A percentile compares a stretch with the other conserved stretches of the same genome.
These are phyloP conservation scores for Leptinotarsa tumamoca DNA, from an alignment of 2,888 invertebrate genomes.

Conservation along the genomic window DNA sequence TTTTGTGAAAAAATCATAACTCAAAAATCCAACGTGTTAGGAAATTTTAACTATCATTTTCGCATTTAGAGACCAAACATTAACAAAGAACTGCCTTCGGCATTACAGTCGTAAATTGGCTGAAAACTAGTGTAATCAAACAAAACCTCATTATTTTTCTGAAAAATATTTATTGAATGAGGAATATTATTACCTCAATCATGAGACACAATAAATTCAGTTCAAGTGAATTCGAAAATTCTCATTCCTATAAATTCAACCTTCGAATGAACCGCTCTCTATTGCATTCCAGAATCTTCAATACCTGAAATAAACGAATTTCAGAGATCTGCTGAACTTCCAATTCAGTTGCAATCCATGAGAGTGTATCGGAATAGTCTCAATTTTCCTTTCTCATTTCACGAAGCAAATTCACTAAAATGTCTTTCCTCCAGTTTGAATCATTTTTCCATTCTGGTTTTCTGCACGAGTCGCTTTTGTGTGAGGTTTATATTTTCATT, in stretches of 20 bases:
- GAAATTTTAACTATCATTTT: too few relatives aligned
- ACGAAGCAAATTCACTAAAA: conserved; percentile 8
- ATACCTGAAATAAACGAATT: conserved; percentile 6
- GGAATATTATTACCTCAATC: too few relatives aligned
- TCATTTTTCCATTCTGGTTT: conserved; percentile 9
- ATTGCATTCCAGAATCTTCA: background rate
- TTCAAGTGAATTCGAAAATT: background rate
- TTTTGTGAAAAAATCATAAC: too few relatives aligned
- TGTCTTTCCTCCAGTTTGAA: background rate
- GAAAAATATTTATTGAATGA: too few relatives aligned
- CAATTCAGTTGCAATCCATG: conserved; percentile 9
- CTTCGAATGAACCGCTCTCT: background rate
- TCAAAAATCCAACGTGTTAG: too few relatives aligned
- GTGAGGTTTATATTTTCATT: conserved; percentile 2
- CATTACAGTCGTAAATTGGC: too few relatives aligned
- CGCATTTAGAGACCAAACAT: too few relatives aligned
- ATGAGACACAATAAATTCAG: too few relatives aligned
- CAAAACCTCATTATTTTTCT: too few relatives aligned
- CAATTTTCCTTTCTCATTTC: conserved; percentile 9
- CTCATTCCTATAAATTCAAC: background rate
- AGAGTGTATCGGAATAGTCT: conserved; percentile 6
- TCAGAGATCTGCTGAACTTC: conserved; percentile 7
- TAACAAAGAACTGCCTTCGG: too few relatives aligned
- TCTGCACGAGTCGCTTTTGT: conserved; percentile 2
- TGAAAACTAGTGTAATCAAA: too few relatives aligned